Evolutionary conservation across 2,797 vertebrate species (phyloP).

Genomic region (Nasua narica): DNA sequence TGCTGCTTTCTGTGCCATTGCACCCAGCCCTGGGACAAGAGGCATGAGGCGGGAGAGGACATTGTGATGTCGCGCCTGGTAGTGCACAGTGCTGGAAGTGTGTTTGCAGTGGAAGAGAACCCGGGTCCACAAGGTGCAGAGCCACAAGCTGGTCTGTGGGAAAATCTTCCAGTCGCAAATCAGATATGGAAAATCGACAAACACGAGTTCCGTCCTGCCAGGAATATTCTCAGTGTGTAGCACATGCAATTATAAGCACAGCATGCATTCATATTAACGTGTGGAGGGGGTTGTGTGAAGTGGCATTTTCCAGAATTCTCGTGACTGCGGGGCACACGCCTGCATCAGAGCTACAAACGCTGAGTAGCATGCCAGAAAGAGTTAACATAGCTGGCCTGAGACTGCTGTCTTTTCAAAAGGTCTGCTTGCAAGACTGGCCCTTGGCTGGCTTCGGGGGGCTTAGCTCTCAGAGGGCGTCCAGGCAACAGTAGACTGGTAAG

Average conservation of each 20-base stretch:
- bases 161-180: background rate
- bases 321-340: background rate
- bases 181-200: background rate
- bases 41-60: background rate
- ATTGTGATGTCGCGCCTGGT: background rate
- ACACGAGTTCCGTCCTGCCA: background rate
- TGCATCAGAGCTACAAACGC: background rate
- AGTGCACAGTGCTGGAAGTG: background rate
- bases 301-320: background rate
- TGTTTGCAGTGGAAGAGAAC: background rate
- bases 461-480: background rate
- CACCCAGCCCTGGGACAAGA: background rate
- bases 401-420: background rate
- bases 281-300: background rate
- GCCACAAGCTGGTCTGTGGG: background rate
- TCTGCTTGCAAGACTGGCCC: background rate
- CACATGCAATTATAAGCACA: background rate
- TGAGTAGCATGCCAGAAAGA: background rate
- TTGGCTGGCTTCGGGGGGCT: background rate
- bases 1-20: background rate
- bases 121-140: background rate
- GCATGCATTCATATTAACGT: background rate
- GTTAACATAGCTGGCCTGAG: background rate
- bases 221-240: background rate
- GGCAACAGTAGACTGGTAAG: background rate